Base-by-base conservation (phyloP, 1,140 invertebrate species). In the Melipona quadrifasciata region DNA sequence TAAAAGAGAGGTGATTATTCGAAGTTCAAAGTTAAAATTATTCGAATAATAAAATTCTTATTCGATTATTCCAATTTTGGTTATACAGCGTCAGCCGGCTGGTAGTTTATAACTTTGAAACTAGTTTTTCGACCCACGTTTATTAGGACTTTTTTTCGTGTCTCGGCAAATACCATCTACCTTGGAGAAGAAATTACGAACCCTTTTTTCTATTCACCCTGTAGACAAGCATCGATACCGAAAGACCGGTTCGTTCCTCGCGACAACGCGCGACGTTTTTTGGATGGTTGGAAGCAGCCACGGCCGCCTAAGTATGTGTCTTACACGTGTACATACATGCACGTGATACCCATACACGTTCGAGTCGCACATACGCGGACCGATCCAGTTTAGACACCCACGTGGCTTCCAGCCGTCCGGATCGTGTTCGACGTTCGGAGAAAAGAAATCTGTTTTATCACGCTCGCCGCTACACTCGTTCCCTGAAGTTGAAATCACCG, bases 201-300 rank as follows among this genome's bases (percentile, higher is more conserved):
- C 6, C 39, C 39, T 47, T 47, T 47, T 47, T 10, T 47, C 39
- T 47, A 47, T 47, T 47, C 39, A 47, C 39, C 65, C 72, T 65
- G 61, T 87, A 85, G 27, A 17, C 86, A 83, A 71, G 76, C 75
- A 80, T 90, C 75, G 67, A 53, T n/a, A 82, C 53, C 47, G 73
- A 55, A n/a, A 61, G 87, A 87, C 86, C 86, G 87, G 86, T 88
- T 82, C 79, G 64, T 61, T 70, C 85, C 88, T 89, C 86, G 77
- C 74, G 87, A 85, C 70, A 57, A 19, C 27, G 31, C 75, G 82
- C 78, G 82, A 57, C 58, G 82, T 5, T 74, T 88, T 88, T 67
- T 74, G 51, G 34, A 51, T n/a, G n/a, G n/a, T 47, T 47, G 55
- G 82, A 85, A 76, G 58, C 65, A 55, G n/a, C n/a, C n/a, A 67